Percentiles rank a stretch among this genome's conserved stretches.
These are phyloP conservation scores for Atta colombica DNA, from an alignment of 1,140 invertebrate genomes.

Conservation along the genomic window DNA sequence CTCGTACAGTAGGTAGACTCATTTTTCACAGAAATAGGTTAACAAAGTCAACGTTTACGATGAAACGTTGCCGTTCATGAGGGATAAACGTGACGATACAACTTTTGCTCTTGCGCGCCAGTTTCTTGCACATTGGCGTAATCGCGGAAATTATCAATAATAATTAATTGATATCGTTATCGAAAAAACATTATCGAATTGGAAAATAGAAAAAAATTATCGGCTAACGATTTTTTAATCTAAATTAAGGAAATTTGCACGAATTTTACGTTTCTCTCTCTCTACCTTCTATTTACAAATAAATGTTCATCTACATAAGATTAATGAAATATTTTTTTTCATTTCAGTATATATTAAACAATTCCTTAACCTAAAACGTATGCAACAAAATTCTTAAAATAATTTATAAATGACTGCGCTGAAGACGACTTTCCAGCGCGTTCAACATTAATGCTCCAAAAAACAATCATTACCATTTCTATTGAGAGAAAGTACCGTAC, in stretches of 20 bases:
- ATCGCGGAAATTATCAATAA: neutral
- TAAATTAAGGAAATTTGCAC: neutral
- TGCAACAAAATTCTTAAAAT: neutral
- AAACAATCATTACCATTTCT: neutral
- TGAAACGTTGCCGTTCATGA: slow-evolving; percentile 10
- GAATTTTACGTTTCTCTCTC: neutral
- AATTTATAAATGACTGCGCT: neutral
- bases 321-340: neutral
- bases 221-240: neutral
- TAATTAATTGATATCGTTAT: neutral
- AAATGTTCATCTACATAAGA: neutral
- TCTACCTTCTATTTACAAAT: neutral
- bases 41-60: slow-evolving; percentile 47
- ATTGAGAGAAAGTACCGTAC: neutral
- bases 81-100: slow-evolving; percentile 43
- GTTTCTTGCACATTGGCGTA: slow-evolving; percentile 39
- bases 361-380: neutral
- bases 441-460: neutral
- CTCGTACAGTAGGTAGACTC: slow-evolving; percentile 88
- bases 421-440: neutral
- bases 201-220: neutral
- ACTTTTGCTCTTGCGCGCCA: neutral
- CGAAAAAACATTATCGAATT: neutral
- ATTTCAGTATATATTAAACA: neutral
- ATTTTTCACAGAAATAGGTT: slow-evolving; percentile 67